These are phyloP conservation scores for Andrena minutula DNA, from an alignment of 2,888 invertebrate species.

Conservation along the genomic window DNA sequence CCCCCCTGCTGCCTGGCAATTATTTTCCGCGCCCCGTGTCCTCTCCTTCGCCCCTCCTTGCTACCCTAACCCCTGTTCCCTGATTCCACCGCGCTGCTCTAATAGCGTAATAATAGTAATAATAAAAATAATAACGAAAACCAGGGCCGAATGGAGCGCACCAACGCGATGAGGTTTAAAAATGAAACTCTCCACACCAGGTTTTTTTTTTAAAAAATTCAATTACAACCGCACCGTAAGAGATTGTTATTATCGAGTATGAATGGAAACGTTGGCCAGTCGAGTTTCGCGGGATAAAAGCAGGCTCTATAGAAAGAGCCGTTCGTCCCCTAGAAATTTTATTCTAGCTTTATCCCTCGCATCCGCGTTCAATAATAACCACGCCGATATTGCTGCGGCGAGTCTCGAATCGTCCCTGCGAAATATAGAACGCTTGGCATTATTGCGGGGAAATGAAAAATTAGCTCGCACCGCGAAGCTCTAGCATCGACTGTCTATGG, in stretches of 20 bases:
- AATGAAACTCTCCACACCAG: neutral
- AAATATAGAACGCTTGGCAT: conserved; percentile 16
- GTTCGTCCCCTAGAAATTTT: conserved; percentile 24
- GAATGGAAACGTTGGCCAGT: conserved; percentile 30
- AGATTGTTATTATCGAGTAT: conserved; percentile 41
- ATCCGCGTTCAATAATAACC: conserved; percentile 31
- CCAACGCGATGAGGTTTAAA: neutral
- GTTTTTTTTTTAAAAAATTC: conserved; percentile 41
- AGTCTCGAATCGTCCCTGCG: conserved; percentile 11
- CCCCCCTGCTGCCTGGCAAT: conserved; percentile 22
- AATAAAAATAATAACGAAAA: conserved; percentile 18
- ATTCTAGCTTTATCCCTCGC: conserved; percentile 29
- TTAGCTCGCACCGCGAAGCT: conserved; percentile 1
- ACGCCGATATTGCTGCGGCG: conserved; percentile 29
- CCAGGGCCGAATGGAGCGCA: neutral
- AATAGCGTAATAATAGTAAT: conserved; percentile 2
- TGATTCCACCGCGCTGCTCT: neutral
- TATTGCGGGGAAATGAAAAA: conserved; percentile 20
- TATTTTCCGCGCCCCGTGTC: conserved; percentile 27
- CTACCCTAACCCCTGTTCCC: neutral
- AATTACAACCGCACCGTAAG: conserved; percentile 31
- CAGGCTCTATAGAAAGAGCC: neutral
- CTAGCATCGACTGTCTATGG: neutral
- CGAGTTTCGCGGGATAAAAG: conserved; percentile 5
- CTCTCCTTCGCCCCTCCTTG: neutral